A percentile compares a stretch with the other conserved stretches of the same genome.
Evolutionary conservation across 2,797 vertebrate genomes (phyloP).

Genomic region (Eulemur albifrons): DNA sequence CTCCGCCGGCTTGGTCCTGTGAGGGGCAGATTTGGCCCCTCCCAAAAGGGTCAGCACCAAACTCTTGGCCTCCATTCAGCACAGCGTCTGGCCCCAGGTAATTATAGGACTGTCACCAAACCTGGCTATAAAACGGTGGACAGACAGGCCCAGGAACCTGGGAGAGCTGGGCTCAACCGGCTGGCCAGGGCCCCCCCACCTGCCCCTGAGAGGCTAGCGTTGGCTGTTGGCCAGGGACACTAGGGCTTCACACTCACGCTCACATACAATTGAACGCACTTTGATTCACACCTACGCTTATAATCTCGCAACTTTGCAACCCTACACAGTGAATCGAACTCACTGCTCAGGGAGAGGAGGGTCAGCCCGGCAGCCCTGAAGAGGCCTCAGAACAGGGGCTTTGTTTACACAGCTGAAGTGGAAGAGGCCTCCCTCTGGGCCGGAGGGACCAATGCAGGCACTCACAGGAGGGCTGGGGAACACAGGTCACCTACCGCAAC

Average conservation of each 20-base stretch:
- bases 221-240: background rate
- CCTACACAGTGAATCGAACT: background rate
- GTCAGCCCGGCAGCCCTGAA: background rate
- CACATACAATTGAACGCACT: background rate
- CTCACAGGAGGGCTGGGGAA: background rate
- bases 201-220: background rate
- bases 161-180: background rate
- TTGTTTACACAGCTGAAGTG: slow-evolving; percentile 62
- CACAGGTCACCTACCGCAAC: background rate
- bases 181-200: background rate
- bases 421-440: background rate
- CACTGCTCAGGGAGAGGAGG: background rate
- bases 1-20: background rate
- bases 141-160: background rate
- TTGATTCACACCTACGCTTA: background rate
- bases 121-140: background rate
- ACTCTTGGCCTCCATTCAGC: background rate
- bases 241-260: background rate
- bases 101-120: background rate
- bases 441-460: background rate
- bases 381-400: background rate
- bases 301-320: background rate
- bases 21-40: background rate
- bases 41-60: background rate
- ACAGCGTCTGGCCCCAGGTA: background rate